Percentiles rank a stretch among this genome's conserved stretches.
These are phyloP conservation scores for Xyrichtys novacula DNA, from an alignment of 2,797 vertebrate genomes.

Conservation along the genomic window DNA sequence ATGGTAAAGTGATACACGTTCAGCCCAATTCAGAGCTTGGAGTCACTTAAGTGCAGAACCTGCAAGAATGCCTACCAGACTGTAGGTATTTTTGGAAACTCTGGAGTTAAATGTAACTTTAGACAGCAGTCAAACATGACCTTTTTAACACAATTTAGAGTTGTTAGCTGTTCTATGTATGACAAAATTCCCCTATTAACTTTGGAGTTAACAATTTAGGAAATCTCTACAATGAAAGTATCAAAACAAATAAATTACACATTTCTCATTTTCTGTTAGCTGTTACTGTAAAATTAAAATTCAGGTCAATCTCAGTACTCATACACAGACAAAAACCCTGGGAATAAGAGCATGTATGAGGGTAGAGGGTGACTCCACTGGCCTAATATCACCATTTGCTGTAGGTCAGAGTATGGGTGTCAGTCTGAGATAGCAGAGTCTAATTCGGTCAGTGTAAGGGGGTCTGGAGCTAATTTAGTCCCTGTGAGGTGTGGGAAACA, in stretches of 20 bases:
- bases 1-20: too few relatives aligned
- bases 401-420: slow-evolving; percentile 61
- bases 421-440: slow-evolving; percentile 74
- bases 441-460: slow-evolving; percentile 78
- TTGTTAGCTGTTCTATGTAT: not conserved
- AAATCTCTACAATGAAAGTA: not conserved
- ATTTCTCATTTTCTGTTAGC: too few relatives aligned
- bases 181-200: too few relatives aligned
- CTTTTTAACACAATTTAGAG: too few relatives aligned
- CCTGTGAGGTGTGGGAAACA: slow-evolving; percentile 81
- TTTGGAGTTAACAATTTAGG: not conserved
- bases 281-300: slow-evolving; percentile 7
- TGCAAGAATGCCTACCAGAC: not conserved
- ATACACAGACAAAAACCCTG: slow-evolving; percentile 11
- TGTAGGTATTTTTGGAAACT: not conserved
- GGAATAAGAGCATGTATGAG: slow-evolving; percentile 42
- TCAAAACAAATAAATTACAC: too few relatives aligned
- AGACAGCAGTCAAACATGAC: not conserved
- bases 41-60: not conserved
- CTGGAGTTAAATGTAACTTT: not conserved
- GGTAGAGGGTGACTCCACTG: slow-evolving; percentile 30
- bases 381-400: slow-evolving; percentile 70
- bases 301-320: slow-evolving; percentile 14
- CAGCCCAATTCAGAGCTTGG: too few relatives aligned
- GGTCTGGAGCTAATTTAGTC: slow-evolving; percentile 74